Conservation (phyloP, 2,888 invertebrate species). For the Hedychridium roseum region DNA sequence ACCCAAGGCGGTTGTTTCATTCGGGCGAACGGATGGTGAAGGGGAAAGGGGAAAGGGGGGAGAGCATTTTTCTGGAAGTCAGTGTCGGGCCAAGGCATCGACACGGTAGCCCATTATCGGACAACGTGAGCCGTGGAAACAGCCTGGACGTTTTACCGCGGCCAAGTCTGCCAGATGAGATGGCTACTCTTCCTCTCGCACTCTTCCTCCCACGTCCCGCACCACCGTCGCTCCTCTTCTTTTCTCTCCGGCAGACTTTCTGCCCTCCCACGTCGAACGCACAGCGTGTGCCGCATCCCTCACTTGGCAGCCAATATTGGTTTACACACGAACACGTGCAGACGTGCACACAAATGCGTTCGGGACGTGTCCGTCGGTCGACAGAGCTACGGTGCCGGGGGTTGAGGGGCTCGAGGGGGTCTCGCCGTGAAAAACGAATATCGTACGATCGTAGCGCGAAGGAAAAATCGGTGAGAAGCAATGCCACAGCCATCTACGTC, state of each 20-base stretch:
- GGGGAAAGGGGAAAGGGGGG: neutral
- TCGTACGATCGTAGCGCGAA: neutral
- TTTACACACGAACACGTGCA: constrained; percentile 29
- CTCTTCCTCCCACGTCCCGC: neutral
- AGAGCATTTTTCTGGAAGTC: constrained; percentile 15
- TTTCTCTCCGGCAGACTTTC: constrained; percentile 26
- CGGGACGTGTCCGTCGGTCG: constrained; percentile 4
- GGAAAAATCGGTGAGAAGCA: neutral
- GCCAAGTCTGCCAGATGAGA: constrained; percentile 13
- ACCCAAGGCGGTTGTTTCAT: constrained; percentile 6
- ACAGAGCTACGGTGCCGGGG: neutral
- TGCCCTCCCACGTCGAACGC: constrained; percentile 37
- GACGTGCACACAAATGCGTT: neutral
- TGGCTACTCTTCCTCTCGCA: constrained; percentile 1
- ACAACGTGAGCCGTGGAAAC: constrained; percentile 31
- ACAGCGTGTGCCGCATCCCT: constrained; percentile 49
- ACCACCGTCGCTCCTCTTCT: constrained; percentile 5
- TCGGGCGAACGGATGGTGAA: neutral
- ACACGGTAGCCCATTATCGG: constrained; percentile 27
- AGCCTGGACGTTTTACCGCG: constrained; percentile 18
- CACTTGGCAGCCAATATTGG: constrained; percentile 51
- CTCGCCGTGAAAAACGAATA: neutral
- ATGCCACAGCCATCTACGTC: neutral
- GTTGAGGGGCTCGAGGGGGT: no score
- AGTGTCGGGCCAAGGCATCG: constrained; percentile 8